Conservation (phyloP, 2,797 vertebrate species). For the Mus minutoides region DNA sequence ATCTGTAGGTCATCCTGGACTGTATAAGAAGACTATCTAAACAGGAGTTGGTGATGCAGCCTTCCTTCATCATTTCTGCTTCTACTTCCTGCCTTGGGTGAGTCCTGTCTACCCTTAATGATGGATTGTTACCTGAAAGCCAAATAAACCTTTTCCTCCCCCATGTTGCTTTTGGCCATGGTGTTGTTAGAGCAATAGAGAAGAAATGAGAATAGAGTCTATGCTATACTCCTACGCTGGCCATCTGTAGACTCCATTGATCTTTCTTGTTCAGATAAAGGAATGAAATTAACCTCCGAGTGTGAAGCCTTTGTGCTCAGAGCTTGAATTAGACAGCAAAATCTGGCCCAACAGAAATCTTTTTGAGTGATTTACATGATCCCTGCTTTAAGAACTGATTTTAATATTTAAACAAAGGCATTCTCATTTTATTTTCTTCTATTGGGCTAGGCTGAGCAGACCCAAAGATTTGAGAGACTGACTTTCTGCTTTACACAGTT, state of each 20-base stretch:
- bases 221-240: fast-evolving
- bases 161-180: neutral
- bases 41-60: neutral
- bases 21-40: neutral
- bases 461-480: neutral
- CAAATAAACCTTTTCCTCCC: neutral
- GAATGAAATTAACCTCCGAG: neutral
- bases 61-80: neutral
- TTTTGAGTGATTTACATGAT: constrained; percentile 30
- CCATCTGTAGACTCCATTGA: neutral
- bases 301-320: neutral
- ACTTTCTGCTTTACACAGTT: neutral
- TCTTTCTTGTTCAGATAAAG: neutral
- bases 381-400: constrained; percentile 1
- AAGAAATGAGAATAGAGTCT: neutral
- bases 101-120: neutral
- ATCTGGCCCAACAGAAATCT: constrained; percentile 44
- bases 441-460: neutral
- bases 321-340: constrained; percentile 54
- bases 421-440: neutral
- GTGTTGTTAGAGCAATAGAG: neutral
- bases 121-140: neutral
- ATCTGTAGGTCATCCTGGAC: neutral
- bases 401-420: constrained; percentile 3
- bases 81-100: neutral